Evolutionary conservation across 2,113 vertebrate genomes (phyloP).

Genomic region (Poeciliopsis prolifica): DNA sequence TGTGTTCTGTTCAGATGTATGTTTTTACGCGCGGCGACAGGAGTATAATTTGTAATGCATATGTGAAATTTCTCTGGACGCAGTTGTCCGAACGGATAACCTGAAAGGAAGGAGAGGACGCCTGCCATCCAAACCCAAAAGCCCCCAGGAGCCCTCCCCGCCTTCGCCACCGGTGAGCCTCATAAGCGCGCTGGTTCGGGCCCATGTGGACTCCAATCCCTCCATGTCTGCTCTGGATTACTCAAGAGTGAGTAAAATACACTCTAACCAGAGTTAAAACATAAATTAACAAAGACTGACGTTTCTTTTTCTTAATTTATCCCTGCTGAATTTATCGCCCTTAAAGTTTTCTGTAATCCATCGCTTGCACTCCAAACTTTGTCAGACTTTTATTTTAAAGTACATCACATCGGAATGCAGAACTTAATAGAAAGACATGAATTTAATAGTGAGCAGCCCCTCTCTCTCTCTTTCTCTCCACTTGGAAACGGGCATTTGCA

Average conservation of each 20-base stretch:
- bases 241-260: constrained; percentile 88
- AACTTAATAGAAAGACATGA: constrained; percentile 85
- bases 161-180: constrained; percentile 97
- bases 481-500: constrained; percentile 82
- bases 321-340: constrained; percentile 40
- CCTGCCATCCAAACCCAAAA: constrained; percentile 98
- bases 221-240: constrained; percentile 98
- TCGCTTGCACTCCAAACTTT: constrained; percentile 59
- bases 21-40: constrained; percentile 6
- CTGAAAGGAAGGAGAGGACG: constrained; percentile 97
- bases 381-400: constrained; percentile 77
- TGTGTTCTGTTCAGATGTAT: background rate
- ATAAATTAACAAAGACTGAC: constrained; percentile 17
- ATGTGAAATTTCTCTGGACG: constrained; percentile 41
- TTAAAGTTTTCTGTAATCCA: constrained; percentile 50
- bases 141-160: constrained; percentile 95
- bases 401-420: constrained; percentile 85
- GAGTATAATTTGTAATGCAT: background rate
- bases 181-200: constrained; percentile 96
- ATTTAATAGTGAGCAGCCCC: constrained; percentile 83
- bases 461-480: constrained; percentile 74
- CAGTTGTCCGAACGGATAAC: constrained; percentile 97
- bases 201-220: constrained; percentile 99
- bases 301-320: constrained; percentile 31
- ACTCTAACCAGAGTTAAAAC: constrained; percentile 1